A percentile compares a stretch with the other conserved stretches of the same genome.
phyloP scores from a whole-genome alignment of 2,113 vertebrate species.

The Plecturocebus donacophilus region DNA sequence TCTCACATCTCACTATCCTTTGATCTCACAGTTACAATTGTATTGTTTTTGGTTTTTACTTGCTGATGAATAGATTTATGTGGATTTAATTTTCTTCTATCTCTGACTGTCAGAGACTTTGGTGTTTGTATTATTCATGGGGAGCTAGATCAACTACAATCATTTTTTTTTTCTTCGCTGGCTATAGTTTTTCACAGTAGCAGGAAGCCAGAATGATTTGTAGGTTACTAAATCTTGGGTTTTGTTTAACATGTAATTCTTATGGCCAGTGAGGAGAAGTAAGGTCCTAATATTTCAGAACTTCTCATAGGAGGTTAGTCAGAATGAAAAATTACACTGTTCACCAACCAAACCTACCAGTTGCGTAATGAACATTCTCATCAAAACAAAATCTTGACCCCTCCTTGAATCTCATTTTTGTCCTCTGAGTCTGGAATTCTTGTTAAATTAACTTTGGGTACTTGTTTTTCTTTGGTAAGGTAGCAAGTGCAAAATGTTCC shows the following conservation, averaged over 20 bases:
- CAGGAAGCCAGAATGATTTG: constrained; percentile 21
- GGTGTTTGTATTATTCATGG: constrained; percentile 29
- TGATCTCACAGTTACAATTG: not conserved
- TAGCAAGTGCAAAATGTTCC: not conserved
- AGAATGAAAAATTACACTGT: constrained; percentile 38
- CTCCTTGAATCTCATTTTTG: not conserved
- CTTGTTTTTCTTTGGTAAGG: constrained; percentile 6
- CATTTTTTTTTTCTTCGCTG: not conserved
- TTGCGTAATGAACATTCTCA: constrained; percentile 4
- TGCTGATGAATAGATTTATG: constrained; percentile 39
- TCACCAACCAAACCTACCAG: not conserved
- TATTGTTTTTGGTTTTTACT: constrained; percentile 39
- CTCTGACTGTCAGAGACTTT: constrained; percentile 29
- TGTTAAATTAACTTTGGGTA: not conserved
- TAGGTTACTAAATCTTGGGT: constrained; percentile 54
- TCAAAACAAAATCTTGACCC: not conserved
- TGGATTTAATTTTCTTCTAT: constrained; percentile 55
- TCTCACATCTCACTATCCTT: not conserved
- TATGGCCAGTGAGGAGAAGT: constrained; percentile 29
- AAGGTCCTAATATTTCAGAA: constrained; percentile 57
- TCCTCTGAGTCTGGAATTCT: constrained; percentile 17
- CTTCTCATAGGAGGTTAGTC: not conserved
- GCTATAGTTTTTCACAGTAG: constrained; percentile 35
- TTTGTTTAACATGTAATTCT: constrained; percentile 59
- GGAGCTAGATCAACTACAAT: not conserved